phyloP scores from a whole-genome alignment of 1,140 invertebrate genomes.

The Drosophila leontia region DNA sequence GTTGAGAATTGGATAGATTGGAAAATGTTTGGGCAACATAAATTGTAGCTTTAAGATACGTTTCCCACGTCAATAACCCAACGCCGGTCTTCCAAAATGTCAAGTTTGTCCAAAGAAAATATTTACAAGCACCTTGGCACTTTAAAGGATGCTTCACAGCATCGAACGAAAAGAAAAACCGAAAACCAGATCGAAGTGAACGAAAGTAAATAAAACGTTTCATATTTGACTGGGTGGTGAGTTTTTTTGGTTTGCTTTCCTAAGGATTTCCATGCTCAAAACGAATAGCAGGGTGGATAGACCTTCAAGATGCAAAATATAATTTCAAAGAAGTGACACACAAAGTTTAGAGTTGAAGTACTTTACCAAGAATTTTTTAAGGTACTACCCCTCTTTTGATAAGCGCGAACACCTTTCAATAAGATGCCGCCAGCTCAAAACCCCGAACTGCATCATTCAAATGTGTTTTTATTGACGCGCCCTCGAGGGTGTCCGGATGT shows the following conservation, averaged over 20 bases:
- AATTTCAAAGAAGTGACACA: conserved; percentile 35
- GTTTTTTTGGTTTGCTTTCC: conserved; percentile 50
- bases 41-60: background rate
- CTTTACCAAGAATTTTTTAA: conserved; percentile 21
- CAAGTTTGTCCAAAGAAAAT: conserved; percentile 56
- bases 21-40: background rate
- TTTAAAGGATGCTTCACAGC: conserved; percentile 66
- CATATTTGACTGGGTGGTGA: conserved; percentile 23
- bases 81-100: conserved; percentile 23
- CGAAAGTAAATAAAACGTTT: conserved; percentile 60
- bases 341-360: conserved; percentile 48
- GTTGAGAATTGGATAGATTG: background rate
- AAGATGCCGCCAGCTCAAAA: conserved; percentile 5
- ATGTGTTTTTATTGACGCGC: conserved; percentile 81
- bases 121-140: conserved; percentile 58
- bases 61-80: conserved; percentile 18
- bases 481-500: conserved; percentile 72
- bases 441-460: conserved; percentile 71
- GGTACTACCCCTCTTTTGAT: conserved; percentile 24
- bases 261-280: conserved; percentile 60
- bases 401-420: conserved; percentile 46
- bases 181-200: conserved; percentile 71
- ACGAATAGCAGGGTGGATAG: conserved; percentile 54
- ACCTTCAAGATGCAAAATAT: conserved; percentile 21
- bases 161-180: conserved; percentile 29